Evolutionary conservation across 2,797 vertebrate genomes (phyloP).

Genomic region (Buphagus erythrorhynchus): DNA sequence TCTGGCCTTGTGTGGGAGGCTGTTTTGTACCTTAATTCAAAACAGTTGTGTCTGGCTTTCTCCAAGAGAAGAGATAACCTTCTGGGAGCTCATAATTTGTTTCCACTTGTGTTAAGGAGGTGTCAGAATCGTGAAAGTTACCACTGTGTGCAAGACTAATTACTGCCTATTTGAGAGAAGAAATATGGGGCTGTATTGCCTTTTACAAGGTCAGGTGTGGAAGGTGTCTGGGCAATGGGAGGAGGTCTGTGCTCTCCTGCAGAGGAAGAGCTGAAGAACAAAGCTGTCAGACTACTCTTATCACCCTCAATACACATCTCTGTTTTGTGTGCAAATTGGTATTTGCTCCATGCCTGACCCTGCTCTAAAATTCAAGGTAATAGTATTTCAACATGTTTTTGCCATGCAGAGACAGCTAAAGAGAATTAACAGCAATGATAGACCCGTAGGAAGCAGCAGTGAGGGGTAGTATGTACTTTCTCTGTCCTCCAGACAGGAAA

Average conservation of each 20-base stretch:
- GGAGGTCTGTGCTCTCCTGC: fast-evolving
- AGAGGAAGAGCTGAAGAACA: background rate
- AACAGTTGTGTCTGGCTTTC: background rate
- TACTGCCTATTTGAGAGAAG: background rate
- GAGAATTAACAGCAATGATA: background rate
- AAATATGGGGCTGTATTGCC: background rate
- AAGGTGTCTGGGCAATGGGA: background rate
- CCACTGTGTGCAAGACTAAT: background rate
- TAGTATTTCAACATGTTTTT: background rate
- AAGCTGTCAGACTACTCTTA: background rate
- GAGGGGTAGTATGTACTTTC: background rate
- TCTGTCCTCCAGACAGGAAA: background rate
- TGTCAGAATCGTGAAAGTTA: background rate
- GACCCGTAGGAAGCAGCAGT: background rate
- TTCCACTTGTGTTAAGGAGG: background rate
- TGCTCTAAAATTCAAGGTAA: background rate
- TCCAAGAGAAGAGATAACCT: background rate
- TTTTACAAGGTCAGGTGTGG: background rate
- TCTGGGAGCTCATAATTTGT: background rate
- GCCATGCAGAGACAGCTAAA: background rate
- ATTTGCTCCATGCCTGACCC: background rate
- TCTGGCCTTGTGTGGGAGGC: background rate
- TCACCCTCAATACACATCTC: background rate
- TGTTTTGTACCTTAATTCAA: background rate
- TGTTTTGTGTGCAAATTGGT: fast-evolving